Evolutionary conservation across 2,797 vertebrate species (phyloP).

Genomic region (Scleropages formosus): DNA sequence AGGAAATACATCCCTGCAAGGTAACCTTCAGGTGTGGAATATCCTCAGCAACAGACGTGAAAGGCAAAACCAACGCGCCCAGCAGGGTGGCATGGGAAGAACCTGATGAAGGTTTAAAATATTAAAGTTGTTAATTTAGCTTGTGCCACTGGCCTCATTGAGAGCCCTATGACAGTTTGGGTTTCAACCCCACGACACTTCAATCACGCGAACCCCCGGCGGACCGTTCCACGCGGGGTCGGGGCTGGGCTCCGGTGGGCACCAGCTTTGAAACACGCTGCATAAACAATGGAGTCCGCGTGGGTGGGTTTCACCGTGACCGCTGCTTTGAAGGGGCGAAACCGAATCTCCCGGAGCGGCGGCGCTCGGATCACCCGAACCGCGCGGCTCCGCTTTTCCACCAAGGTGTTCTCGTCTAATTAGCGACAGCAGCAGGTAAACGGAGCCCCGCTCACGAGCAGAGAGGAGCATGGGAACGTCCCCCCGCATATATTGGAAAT

Average conservation of each 20-base stretch:
- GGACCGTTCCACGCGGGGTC: constrained; percentile 35
- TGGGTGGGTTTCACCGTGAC: constrained; percentile 68
- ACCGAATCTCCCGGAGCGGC: constrained; percentile 56
- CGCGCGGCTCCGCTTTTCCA: constrained; percentile 60
- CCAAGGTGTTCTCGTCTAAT: constrained; percentile 63
- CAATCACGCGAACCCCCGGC: constrained; percentile 64
- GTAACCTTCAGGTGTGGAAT: constrained; percentile 24
- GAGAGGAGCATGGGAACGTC: constrained; percentile 58
- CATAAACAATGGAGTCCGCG: constrained; percentile 47
- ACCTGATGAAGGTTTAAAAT: constrained; percentile 71
- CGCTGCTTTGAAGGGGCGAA: constrained; percentile 64
- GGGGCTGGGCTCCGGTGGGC: constrained; percentile 40
- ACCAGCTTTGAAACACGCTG: constrained; percentile 40
- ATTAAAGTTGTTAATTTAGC: constrained; percentile 65
- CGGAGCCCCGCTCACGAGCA: constrained; percentile 51
- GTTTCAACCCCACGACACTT: constrained; percentile 67
- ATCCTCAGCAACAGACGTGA: constrained; percentile 52
- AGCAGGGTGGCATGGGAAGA: constrained; percentile 46
- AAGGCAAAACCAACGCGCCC: constrained; percentile 48
- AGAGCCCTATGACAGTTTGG: constrained; percentile 56
- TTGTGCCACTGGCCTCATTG: constrained; percentile 50
- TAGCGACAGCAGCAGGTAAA: constrained; percentile 75
- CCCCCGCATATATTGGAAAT: constrained; percentile 59
- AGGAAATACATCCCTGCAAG: too few species aligned
- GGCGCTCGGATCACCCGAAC: constrained; percentile 57